A percentile compares a stretch with the other conserved stretches of the same genome.
These are phyloP conservation scores for Drosophila austrosaltans DNA, from an alignment of 2,888 invertebrate species.

Conservation along the genomic window DNA sequence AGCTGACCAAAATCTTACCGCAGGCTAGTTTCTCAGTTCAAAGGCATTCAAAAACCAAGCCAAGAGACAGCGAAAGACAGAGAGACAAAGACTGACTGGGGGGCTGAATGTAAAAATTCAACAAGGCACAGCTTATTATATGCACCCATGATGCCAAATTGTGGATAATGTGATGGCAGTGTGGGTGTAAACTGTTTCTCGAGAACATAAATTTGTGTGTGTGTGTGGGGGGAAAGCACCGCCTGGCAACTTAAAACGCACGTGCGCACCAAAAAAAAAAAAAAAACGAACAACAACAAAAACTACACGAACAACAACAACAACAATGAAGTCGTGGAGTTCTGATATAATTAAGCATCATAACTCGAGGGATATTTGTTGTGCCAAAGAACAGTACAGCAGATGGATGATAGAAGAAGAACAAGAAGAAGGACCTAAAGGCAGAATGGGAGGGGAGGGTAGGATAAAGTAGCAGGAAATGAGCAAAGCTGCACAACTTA, in stretches of 20 bases:
- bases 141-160: conserved; percentile 36
- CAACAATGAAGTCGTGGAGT: conserved; percentile 40
- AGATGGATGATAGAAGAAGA: background rate
- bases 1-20: conserved; percentile 59
- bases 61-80: conserved; percentile 14
- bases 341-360: conserved; percentile 73
- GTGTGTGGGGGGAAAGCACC: conserved; percentile 26
- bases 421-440: background rate
- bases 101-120: background rate
- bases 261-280: conserved; percentile 49
- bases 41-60: conserved; percentile 61
- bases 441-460: background rate
- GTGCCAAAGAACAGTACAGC: conserved; percentile 20
- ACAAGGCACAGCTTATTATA: conserved; percentile 51
- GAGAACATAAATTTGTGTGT: conserved; percentile 55
- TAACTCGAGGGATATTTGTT: conserved; percentile 72
- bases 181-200: background rate
- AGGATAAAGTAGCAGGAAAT: conserved; percentile 58
- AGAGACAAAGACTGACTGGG: background rate
- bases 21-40: conserved; percentile 63
- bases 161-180: background rate
- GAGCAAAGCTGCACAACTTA: conserved; percentile 65
- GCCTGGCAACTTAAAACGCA: conserved; percentile 66
- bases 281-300: background rate
- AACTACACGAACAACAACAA: background rate